Conservation (phyloP, 1,140 invertebrate species). For the Formica selysi region DNA sequence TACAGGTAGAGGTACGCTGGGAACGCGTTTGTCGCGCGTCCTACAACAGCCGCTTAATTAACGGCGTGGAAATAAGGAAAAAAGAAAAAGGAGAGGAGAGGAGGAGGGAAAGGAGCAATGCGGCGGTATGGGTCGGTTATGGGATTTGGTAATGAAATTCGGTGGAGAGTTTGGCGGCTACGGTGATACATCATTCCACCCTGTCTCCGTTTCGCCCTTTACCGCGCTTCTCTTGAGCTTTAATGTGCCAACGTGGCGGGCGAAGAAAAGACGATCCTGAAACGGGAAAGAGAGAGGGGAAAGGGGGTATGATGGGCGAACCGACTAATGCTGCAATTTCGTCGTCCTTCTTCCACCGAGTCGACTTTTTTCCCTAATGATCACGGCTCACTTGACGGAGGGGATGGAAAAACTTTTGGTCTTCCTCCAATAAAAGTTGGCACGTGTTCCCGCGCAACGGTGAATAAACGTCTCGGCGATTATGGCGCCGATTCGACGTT, state of each 20-base stretch:
- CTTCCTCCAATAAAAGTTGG: slow-evolving; percentile 83
- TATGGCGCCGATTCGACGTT: slow-evolving; percentile 77
- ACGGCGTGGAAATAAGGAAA: slow-evolving; percentile 72
- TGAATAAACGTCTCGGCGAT: slow-evolving; percentile 83
- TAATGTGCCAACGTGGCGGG: slow-evolving; percentile 53
- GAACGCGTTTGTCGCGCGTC: slow-evolving; percentile 36
- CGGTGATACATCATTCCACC: slow-evolving; percentile 75
- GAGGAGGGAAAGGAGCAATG: not conserved
- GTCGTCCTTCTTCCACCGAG: slow-evolving; percentile 75
- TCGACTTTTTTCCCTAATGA: slow-evolving; percentile 77
- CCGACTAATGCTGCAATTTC: slow-evolving; percentile 83
- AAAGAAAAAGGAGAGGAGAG: slow-evolving; percentile 50
- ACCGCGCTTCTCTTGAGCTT: slow-evolving; percentile 49
- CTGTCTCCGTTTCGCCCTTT: slow-evolving; percentile 6
- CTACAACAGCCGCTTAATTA: slow-evolving; percentile 76
- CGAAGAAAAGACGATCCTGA: slow-evolving; percentile 43
- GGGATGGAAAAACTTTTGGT: slow-evolving; percentile 82
- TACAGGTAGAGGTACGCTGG: slow-evolving; percentile 52
- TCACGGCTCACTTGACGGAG: slow-evolving; percentile 66
- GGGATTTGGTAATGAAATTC: slow-evolving; percentile 78
- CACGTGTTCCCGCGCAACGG: slow-evolving; percentile 79
- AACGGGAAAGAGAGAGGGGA: slow-evolving; percentile 8
- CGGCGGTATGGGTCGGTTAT: slow-evolving; percentile 62
- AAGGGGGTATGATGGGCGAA: not conserved
- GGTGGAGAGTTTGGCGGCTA: slow-evolving; percentile 69